These are phyloP conservation scores for Choloepus didactylus DNA, from an alignment of 2,797 vertebrate species.

Conservation along the genomic window DNA sequence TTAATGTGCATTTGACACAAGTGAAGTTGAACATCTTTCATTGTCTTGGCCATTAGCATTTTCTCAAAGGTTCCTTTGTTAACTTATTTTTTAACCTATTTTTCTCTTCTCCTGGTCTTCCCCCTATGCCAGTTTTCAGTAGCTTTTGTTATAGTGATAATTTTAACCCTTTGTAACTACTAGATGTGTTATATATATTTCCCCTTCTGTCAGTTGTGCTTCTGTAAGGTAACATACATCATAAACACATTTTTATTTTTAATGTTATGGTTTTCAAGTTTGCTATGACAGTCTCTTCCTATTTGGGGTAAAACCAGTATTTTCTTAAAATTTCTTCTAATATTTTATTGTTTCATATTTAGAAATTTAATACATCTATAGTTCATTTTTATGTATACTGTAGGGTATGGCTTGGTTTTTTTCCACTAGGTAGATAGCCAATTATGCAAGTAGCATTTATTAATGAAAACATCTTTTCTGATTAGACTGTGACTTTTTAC, in stretches of 20 bases:
- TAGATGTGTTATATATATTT: background rate
- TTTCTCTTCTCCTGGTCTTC: no score
- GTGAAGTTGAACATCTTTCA: background rate
- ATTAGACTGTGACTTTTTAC: background rate
- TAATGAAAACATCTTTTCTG: conserved; percentile 27
- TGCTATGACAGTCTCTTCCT: background rate
- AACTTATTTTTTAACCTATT: background rate
- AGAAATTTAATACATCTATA: background rate
- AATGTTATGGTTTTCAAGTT: conserved; percentile 23
- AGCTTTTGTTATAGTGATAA: background rate
- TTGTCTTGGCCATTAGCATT: background rate
- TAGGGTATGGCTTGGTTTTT: background rate
- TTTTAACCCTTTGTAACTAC: background rate
- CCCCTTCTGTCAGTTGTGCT: background rate
- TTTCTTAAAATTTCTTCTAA: conserved; percentile 47
- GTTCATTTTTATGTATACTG: conserved; percentile 32
- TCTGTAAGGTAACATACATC: background rate
- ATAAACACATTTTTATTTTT: background rate
- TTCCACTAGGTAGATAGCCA: background rate
- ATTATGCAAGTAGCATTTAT: background rate
- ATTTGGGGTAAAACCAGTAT: background rate
- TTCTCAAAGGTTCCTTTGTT: background rate
- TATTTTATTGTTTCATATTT: background rate
- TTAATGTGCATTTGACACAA: conserved; percentile 4
- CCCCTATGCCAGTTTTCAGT: background rate